Evolutionary conservation across 1,140 invertebrate genomes (phyloP).

Genomic region (Zophobas atratus): DNA sequence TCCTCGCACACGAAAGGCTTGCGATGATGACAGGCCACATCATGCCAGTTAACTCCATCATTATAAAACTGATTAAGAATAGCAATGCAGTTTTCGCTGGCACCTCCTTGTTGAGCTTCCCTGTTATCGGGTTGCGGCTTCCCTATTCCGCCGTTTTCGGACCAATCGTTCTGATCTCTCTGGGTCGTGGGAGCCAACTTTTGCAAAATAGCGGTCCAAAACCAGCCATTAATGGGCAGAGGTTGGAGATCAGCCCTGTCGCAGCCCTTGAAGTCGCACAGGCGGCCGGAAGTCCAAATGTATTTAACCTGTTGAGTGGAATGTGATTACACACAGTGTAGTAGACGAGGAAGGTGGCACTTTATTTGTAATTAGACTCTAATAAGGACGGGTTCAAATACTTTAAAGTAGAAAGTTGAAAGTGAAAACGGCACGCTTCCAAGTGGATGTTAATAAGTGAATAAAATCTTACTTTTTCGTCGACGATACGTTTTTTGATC

Average conservation of each 20-base stretch:
- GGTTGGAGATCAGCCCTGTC: conserved; percentile 84
- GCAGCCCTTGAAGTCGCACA: conserved; percentile 89
- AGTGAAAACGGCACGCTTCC: conserved; percentile 19
- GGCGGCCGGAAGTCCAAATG: conserved; percentile 89
- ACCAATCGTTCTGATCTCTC: conserved; percentile 87
- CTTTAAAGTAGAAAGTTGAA: conserved; percentile 15
- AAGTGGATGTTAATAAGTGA: conserved; percentile 23
- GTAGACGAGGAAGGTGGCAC: conserved; percentile 3
- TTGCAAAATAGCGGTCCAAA: conserved; percentile 88
- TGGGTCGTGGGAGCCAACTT: conserved; percentile 84
- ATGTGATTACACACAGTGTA: conserved; percentile 15
- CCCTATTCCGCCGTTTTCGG: conserved; percentile 82
- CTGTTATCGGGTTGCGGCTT: conserved; percentile 87
- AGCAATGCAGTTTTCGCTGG: conserved; percentile 85
- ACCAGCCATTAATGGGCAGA: conserved; percentile 86
- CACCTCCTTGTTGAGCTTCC: conserved; percentile 83
- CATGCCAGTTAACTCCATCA: conserved; percentile 90
- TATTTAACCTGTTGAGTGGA: conserved; percentile 76
- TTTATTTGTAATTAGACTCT: conserved; percentile 35
- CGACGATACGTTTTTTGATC: conserved; percentile 82
- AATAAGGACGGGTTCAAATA: conserved; percentile 20
- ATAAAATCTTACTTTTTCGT: conserved; percentile 76
- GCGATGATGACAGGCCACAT: conserved; percentile 87
- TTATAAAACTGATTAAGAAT: conserved; percentile 89
- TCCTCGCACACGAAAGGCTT: conserved; percentile 90